Evolutionary conservation across 37 sponge, comb jelly and placozoan species (phyloP), one percentile per base, ranked within the genome.

Genomic region (Beroe ovata): DNA sequence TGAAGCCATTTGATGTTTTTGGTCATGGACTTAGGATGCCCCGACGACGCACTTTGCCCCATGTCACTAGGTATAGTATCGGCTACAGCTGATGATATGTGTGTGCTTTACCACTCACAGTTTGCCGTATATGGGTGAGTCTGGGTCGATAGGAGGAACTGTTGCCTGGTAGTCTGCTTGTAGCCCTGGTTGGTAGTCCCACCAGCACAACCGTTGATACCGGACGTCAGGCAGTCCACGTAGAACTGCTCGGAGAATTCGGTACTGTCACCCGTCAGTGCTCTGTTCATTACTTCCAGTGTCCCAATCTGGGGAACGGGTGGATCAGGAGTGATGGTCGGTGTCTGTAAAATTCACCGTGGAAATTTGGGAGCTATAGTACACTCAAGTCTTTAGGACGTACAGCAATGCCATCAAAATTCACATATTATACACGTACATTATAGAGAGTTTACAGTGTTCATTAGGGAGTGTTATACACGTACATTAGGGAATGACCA

Each of bases 171-270:
- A n/a, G 84, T 77, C 22, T 32, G 28, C n/a, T 77, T 77, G 54
- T 42, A 77, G 8, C 84, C 84, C 22, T 77, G 36, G 54, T 77
- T 77, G 21, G 47, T 23, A 11, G 84, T 77, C 1, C 84, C 84
- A 1, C 84, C 84, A 11, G 54, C 84, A 77, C 84, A 77, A 0
- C 84, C 84, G 29, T 62, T 25, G 34, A 37, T 29, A 4, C 38
- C 35, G 0, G 0, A n/a, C 1, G 33, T n/a, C 8, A 23, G 19
- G 21, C 84, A 77, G 38, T 77, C 84, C 21, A 77, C 54, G 84
- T 32, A 77, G 38, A 32, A 77, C 33, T 77, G 84, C 54, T 77
- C 47, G 2, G 84, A 40, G 54, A 77, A 40, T 4, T 40, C 54
- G 26, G 54, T 77, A 25, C 14, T 35, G 4, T 77, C 84, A 8